phyloP scores from a whole-genome alignment of 2,888 invertebrate species.

The Erynnis tages region DNA sequence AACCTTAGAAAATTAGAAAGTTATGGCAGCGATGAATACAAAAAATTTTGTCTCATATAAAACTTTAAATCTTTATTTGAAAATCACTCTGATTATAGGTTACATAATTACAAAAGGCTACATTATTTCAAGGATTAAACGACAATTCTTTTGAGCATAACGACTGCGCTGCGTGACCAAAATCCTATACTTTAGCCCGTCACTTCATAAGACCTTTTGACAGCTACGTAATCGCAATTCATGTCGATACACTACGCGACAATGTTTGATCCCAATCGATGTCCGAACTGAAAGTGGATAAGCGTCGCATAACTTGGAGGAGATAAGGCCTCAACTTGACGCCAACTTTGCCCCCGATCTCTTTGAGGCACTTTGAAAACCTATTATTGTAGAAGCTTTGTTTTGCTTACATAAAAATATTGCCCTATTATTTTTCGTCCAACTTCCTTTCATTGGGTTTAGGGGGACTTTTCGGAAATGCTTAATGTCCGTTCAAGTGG shows the following conservation, averaged over 20 bases:
- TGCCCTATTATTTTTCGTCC: slow-evolving; percentile 58
- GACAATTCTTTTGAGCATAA: no score
- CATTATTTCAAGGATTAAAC: no score
- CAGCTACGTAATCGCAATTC: slow-evolving; percentile 18
- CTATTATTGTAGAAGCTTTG: slow-evolving; percentile 63
- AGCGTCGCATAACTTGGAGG: slow-evolving; percentile 59
- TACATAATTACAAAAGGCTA: no score
- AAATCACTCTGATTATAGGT: no score
- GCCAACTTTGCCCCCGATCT: slow-evolving; percentile 38
- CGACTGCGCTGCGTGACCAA: no score
- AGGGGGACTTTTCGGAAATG: slow-evolving; percentile 45
- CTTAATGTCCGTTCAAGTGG: slow-evolving; percentile 21
- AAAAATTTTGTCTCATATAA: no score
- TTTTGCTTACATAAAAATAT: slow-evolving; percentile 62
- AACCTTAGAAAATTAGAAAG: no score
- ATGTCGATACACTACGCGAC: slow-evolving; percentile 34
- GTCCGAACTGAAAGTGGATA: slow-evolving; percentile 55
- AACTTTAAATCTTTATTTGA: no score
- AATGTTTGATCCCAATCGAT: slow-evolving; percentile 54
- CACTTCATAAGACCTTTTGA: slow-evolving; percentile 1
- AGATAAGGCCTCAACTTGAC: slow-evolving; percentile 58
- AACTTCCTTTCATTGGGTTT: slow-evolving; percentile 46
- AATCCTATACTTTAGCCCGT: no score
- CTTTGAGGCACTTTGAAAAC: slow-evolving; percentile 49
- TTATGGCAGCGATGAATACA: no score